phyloP scores from a whole-genome alignment of 2,888 invertebrate species.

The Mythimna lalbum region DNA sequence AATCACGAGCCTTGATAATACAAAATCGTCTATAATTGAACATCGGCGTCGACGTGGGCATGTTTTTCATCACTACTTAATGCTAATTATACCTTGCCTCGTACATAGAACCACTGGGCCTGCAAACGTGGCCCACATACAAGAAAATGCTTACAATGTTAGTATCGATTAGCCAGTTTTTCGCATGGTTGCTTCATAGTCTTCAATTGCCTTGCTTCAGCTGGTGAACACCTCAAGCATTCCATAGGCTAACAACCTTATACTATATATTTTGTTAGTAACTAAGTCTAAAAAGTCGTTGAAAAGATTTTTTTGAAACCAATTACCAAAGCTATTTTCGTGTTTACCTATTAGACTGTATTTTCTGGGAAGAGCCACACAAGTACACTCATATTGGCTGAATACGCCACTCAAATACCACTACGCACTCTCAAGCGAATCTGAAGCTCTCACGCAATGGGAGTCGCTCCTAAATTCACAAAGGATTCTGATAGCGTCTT shows the following conservation, averaged over 20 bases:
- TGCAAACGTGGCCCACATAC: constrained; percentile 53
- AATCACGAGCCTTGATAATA: constrained; percentile 42
- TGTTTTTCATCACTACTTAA: constrained; percentile 60
- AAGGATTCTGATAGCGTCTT: too few species aligned
- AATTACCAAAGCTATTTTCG: not conserved
- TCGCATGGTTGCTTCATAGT: constrained; percentile 34
- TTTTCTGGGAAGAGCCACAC: not conserved
- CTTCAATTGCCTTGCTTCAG: constrained; percentile 20
- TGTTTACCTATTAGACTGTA: not conserved
- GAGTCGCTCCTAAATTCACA: too few species aligned
- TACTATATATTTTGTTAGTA: not conserved
- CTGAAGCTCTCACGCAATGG: not conserved
- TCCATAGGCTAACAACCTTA: constrained; percentile 4
- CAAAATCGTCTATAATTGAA: constrained; percentile 61
- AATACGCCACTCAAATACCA: too few species aligned
- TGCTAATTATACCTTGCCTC: constrained; percentile 42
- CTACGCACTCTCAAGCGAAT: too few species aligned
- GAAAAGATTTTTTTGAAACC: not conserved
- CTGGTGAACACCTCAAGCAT: constrained; percentile 7
- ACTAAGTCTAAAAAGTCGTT: not conserved
- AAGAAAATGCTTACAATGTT: constrained; percentile 52
- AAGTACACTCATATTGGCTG: not conserved
- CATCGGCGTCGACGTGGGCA: constrained; percentile 50
- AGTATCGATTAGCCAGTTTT: constrained; percentile 45
- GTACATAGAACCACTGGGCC: constrained; percentile 34